Conservation (phyloP, 1,140 invertebrate genomes). For the Vanessa atalanta region DNA sequence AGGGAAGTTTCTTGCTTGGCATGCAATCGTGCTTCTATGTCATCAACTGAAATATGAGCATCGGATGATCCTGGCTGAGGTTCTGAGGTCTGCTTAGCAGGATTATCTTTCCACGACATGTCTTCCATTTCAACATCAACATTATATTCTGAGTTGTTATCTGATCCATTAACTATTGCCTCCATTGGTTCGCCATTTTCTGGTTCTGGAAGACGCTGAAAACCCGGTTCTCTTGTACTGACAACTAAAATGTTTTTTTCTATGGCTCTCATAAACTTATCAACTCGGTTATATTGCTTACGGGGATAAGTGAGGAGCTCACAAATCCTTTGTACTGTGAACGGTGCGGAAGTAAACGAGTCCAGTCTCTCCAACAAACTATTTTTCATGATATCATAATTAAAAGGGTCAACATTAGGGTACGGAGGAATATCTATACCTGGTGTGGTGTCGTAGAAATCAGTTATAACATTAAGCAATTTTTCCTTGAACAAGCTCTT, state of each 20-base stretch:
- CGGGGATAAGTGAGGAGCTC: conserved; percentile 94
- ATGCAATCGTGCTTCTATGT: conserved; percentile 61
- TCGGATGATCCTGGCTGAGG: conserved; percentile 74
- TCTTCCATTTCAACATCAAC: conserved; percentile 87
- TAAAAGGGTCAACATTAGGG: conserved; percentile 95
- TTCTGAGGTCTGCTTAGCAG: conserved; percentile 54
- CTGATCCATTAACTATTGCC: conserved; percentile 81
- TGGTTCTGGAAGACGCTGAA: conserved; percentile 81
- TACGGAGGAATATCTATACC: conserved; percentile 88
- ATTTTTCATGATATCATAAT: conserved; percentile 93
- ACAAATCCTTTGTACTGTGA: conserved; percentile 97
- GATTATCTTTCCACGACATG: conserved; percentile 81
- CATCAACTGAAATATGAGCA: conserved; percentile 66
- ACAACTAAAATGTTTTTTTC: conserved; percentile 97
- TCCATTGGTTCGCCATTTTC: conserved; percentile 85
- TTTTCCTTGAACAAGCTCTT: conserved; percentile 94
- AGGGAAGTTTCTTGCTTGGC: conserved; percentile 57
- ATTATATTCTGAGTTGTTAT: conserved; percentile 84
- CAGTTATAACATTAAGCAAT: conserved; percentile 90
- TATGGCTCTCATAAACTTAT: conserved; percentile 97
- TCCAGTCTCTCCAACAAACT: conserved; percentile 92
- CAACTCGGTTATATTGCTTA: conserved; percentile 97
- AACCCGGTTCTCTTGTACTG: conserved; percentile 94
- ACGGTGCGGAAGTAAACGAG: conserved; percentile 93
- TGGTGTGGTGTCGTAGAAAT: conserved; percentile 91